Evolutionary conservation across 2,888 invertebrate species (phyloP), one percentile per base, ranked within the genome.

Genomic region (Taenaris catops): DNA sequence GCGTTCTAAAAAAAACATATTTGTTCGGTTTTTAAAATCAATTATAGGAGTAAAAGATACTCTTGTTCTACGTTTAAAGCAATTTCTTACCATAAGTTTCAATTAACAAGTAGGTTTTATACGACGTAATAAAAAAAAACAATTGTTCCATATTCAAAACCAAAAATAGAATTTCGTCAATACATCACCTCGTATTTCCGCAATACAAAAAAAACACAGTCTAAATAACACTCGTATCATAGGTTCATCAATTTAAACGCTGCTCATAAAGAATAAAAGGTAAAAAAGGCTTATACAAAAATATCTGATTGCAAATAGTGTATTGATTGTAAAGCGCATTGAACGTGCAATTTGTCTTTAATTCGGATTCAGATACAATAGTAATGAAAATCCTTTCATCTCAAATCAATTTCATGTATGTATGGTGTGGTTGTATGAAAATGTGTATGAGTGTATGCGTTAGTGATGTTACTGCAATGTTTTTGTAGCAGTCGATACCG

Each of bases 391-490:
- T 48, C 56, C 61, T 76, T 75, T 74, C 69, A 73, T 69, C 62
- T 62, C 63, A 56, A 73, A 74, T 74, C 66, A 71, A 46, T 73
- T 70, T 70, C 63, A 64, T 67, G 70, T 72, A 65, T 51, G 55
- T 59, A 25, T 18, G 32, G 29, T 38, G 24, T 39, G 34, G 10
- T 19, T 28, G 28, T 34, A 26, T 33, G 25, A 14, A 25, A 34
- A 16, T 11, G 29, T 11, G 28, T 34, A 25, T 24, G 9, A 2
- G 17, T 18, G 18, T 11, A 32, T 18, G 16, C 24, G 8, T 25
- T 33, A 28, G 34, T 18, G 34, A 5, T 38, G 38, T 5, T 25
- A 8, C 7, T 9, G 8, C 1, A 6, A 12, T 24, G 4, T 10
- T 12, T 3, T 4, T 9, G n/a, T n/a, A n/a, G n/a, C n/a, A n/a